Base-by-base conservation (phyloP, 1,140 invertebrate genomes). In the Spodoptera frugiperda region DNA sequence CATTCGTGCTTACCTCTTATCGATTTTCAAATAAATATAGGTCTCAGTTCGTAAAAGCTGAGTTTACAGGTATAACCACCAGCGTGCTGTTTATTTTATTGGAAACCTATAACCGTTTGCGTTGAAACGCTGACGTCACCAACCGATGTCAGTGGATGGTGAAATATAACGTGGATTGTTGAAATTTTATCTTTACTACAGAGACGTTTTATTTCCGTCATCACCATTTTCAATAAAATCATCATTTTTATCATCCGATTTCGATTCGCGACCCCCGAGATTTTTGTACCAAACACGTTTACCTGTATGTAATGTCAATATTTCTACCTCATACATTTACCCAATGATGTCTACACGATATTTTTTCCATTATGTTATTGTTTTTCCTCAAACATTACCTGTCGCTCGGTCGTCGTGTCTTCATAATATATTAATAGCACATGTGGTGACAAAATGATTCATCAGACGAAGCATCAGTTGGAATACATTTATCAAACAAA, bases 401-500 rank as follows among this genome's bases (percentile, higher is more conserved):
- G 21, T 55, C 25, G 25, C 5, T 25, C 25, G 25, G 53, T 21
- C 55, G 21, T 33, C 14, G 9, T 11, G 25, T 59, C 25, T 15
- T 2, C n/a, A 59, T 59, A 59, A 63, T 19, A 9, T 15, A 15
- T 17, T 15, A 17, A 63, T 17, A 44, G 17, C 33, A 63, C n/a
- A 30, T 65, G 61, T 48, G 19, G 11, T 14, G 15, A 65, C 17
- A 54, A 21, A 49, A 44, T 44, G 11, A 54, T 54, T 49, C 30
- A 71, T 55, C 51, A 55, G 15, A 14, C 39, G 21, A 71, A 71
- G 53, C 51, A 1, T 53, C 21, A 55, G 15, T 54, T 65, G 10
- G 61, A 44, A 65, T 10, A 44, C n/a, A 71, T 71, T 71, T 71
- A 71, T 71, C 68, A 71, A 71, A 71, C 53, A 71, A 57, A 71